Conservation (phyloP, 1,140 invertebrate genomes). For the Hirudo medicinalis region DNA sequence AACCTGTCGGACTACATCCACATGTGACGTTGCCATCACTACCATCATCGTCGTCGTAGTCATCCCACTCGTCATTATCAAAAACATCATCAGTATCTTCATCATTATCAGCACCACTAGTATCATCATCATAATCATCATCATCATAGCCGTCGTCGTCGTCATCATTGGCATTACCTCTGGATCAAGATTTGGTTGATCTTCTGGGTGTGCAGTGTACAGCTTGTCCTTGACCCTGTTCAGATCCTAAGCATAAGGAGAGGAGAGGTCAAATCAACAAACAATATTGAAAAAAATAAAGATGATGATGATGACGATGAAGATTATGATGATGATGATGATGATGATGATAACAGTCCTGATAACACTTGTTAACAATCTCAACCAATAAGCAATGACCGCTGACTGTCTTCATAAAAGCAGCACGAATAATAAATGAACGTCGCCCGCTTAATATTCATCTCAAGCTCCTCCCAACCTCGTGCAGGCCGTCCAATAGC, state of each 20-base stretch:
- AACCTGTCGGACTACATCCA: no score
- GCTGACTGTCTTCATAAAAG: conserved; percentile 6
- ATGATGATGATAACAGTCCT: no score
- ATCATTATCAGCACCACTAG: no score
- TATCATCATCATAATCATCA: no score
- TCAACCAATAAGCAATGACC: conserved; percentile 7
- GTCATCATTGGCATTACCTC: neutral
- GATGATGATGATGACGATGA: no score
- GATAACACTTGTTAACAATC: neutral
- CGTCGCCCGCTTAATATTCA: neutral
- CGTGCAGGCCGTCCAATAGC: conserved; percentile 47
- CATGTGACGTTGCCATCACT: no score
- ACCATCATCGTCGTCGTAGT: no score
- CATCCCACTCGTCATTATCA: no score
- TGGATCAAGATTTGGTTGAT: conserved; percentile 19
- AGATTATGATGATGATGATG: no score
- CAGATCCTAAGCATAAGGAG: conserved; percentile 41
- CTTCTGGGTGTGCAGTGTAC: conserved; percentile 48
- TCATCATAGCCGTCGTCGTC: neutral
- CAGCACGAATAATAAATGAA: neutral
- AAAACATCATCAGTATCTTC: no score
- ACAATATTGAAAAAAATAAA: no score
- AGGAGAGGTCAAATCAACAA: no score
- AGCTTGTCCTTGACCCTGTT: conserved; percentile 52
- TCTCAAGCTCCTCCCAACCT: conserved; percentile 42